Base-by-base conservation (phyloP, 2,113 vertebrate genomes). In the Corythornis cristatus region DNA sequence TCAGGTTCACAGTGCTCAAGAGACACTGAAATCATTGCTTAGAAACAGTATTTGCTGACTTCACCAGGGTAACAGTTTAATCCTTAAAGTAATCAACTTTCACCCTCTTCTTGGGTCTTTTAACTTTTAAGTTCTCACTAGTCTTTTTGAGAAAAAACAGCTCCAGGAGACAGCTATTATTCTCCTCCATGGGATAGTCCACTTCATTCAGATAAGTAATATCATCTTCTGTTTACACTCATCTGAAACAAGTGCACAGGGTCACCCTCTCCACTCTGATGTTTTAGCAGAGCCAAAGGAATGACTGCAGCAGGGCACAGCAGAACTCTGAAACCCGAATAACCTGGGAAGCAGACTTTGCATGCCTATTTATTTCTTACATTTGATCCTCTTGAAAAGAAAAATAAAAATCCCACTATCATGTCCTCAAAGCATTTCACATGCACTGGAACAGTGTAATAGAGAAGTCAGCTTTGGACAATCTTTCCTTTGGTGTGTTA, bases 81-180 rank as follows among this genome's bases (percentile, higher is more conserved):
- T 98, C 97, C 97, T 97, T 96, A 97, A 98, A 97, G 97, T 97
- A 98, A 98, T 97, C 97, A 97, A 97, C 97, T 97, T 97, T 98
- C 96, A 95, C 97, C 86, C 90, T 96, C 79, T 94, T 97, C 96
- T 97, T 93, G 92, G 80, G 94, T 96, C 96, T 96, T 96, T 96
- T 8, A 67, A 95, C 94, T 97, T 98, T 97, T 95, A 97, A 98
- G 95, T 97, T 95, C 90, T 97, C 93, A 37, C 96, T 96, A 80
- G 88, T 90, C 95, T 97, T 97, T 97, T 96, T 89, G 96, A 96
- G 95, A 97, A 97, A 94, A 94, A 96, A 96, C 87, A 98, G 93
- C 97, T 96, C 95, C 93, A 93, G 95, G 97, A 96, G 96, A 97
- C 97, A 96, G 95, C 97, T 97, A 97, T 98, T 98, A 97, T 98